A percentile compares a stretch with the other conserved stretches of the same genome.
These are phyloP conservation scores for Hafferia zeledoni DNA, from an alignment of 2,797 vertebrate genomes.

Conservation along the genomic window DNA sequence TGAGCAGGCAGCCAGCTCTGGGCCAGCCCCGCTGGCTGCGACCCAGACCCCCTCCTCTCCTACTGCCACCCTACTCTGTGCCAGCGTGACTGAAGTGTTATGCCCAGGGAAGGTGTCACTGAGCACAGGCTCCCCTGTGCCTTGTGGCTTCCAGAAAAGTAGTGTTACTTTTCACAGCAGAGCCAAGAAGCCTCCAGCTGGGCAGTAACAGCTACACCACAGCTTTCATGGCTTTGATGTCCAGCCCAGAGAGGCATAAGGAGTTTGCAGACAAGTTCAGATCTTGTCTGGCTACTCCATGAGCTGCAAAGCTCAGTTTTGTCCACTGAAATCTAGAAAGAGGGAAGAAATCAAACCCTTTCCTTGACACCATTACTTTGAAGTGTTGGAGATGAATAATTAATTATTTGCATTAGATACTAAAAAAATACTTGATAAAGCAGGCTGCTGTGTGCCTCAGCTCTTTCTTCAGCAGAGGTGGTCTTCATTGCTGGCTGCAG, in stretches of 20 bases:
- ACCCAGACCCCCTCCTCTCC: not conserved
- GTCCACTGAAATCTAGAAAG: not conserved
- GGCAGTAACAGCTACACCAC: not conserved
- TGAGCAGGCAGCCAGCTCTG: not conserved
- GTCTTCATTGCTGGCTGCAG: not conserved
- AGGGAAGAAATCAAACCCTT: not conserved
- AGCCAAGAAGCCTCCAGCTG: not conserved
- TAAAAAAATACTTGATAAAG: not conserved
- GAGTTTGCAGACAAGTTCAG: not conserved
- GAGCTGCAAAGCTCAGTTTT: not conserved
- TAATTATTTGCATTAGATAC: not conserved
- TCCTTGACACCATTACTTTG: not conserved
- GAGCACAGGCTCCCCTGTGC: not conserved
- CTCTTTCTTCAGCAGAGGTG: not conserved
- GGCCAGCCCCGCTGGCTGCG: not conserved
- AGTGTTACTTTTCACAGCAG: not conserved
- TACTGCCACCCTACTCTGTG: too few relatives aligned
- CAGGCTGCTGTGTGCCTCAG: not conserved
- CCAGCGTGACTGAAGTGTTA: not conserved
- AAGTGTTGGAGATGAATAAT: not conserved
- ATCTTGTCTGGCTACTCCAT: not conserved
- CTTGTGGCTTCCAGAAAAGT: not conserved
- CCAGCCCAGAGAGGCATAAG: not conserved
- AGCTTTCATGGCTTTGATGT: not conserved
- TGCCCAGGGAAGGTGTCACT: not conserved